phyloP scores from a whole-genome alignment of 64 coral and sea anemone species.

The Montipora efflorescens region DNA sequence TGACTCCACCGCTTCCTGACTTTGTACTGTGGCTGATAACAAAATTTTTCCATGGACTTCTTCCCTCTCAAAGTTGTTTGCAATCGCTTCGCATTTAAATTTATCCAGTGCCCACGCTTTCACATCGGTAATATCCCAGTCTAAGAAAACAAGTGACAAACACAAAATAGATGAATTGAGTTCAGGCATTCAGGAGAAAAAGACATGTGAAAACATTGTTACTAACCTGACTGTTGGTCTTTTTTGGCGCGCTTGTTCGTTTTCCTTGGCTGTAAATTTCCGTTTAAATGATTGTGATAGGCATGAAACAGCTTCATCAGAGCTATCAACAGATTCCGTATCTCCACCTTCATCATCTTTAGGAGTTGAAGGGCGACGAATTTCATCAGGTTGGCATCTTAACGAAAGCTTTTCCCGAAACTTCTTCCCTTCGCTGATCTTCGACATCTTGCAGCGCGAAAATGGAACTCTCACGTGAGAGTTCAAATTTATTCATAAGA shows the following conservation, averaged over 20 bases:
- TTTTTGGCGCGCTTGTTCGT: too few relatives aligned
- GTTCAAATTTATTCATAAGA: slow-evolving; percentile 7
- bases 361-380: too few relatives aligned
- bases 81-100: slow-evolving; percentile 14
- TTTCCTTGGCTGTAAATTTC: too few relatives aligned
- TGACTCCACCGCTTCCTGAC: neutral
- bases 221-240: neutral
- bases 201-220: slow-evolving; percentile 22
- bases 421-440: slow-evolving; percentile 20
- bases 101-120: slow-evolving; percentile 45
- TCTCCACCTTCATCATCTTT: too few relatives aligned
- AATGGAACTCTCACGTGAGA: too few relatives aligned
- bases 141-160: slow-evolving; percentile 13
- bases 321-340: too few relatives aligned
- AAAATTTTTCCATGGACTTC: slow-evolving; percentile 51
- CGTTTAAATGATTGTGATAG: too few relatives aligned
- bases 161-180: slow-evolving; percentile 12
- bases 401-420: too few relatives aligned
- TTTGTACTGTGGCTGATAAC: slow-evolving; percentile 17
- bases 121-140: slow-evolving; percentile 53
- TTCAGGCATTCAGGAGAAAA: neutral
- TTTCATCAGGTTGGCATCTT: too few relatives aligned
- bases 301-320: too few relatives aligned
- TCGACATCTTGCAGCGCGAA: slow-evolving; percentile 19
- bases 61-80: slow-evolving; percentile 49